These are phyloP conservation scores for Hetaerina americana DNA, from an alignment of 1,140 invertebrate genomes.

Conservation along the genomic window DNA sequence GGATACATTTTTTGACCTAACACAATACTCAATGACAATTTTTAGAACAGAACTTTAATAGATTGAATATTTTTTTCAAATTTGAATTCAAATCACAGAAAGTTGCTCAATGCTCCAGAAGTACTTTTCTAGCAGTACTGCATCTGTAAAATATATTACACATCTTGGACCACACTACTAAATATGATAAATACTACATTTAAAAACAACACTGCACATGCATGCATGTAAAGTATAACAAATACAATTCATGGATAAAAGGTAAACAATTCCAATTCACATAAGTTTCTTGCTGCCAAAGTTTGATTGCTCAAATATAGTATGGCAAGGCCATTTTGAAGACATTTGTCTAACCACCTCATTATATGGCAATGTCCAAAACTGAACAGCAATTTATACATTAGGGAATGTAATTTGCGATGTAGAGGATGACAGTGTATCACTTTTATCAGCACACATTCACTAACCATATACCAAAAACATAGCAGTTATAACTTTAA, in stretches of 20 bases:
- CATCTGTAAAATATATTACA: background rate
- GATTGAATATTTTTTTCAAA: background rate
- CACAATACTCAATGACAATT: background rate
- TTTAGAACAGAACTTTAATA: background rate
- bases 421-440: too few species aligned
- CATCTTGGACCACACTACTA: background rate
- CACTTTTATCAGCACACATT: too few species aligned
- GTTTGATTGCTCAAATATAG: background rate
- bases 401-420: too few species aligned
- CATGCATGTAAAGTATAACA: background rate
- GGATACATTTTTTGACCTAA: background rate
- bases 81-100: background rate
- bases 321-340: background rate
- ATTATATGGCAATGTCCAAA: too few species aligned
- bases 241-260: background rate
- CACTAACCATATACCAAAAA: too few species aligned
- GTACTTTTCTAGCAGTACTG: background rate
- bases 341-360: too few species aligned
- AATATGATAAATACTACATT: background rate
- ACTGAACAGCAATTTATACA: too few species aligned
- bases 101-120: background rate
- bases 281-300: background rate
- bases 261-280: background rate
- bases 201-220: background rate
- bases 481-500: too few species aligned